Evolutionary conservation across 2,797 vertebrate species (phyloP).

Genomic region (Artibeus lituratus): DNA sequence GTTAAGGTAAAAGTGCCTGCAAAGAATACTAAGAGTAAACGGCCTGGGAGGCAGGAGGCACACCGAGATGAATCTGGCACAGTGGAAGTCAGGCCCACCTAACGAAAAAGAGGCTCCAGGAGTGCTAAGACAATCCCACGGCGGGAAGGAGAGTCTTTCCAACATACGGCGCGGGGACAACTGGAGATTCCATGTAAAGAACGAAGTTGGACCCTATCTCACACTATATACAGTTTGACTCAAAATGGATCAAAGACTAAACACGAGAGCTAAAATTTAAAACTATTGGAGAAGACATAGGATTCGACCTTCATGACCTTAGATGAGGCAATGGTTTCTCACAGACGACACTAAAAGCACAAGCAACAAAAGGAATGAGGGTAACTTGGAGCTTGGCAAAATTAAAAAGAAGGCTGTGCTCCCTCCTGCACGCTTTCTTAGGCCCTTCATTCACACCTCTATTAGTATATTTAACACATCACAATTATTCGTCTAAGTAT

Average conservation of each 20-base stretch:
- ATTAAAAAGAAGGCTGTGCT: neutral
- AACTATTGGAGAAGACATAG: neutral
- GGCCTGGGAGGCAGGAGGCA: neutral
- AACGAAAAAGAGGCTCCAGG: neutral
- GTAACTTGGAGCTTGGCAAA: neutral
- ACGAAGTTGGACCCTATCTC: neutral
- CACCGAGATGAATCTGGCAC: neutral
- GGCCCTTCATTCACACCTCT: neutral
- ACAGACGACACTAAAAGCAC: neutral
- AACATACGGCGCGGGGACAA: neutral
- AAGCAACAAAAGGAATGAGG: neutral
- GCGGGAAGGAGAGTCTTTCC: neutral
- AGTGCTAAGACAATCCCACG: neutral
- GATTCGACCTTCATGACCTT: neutral
- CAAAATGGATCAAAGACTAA: conserved; percentile 7
- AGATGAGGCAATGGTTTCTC: neutral
- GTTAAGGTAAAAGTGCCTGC: neutral
- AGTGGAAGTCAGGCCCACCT: neutral
- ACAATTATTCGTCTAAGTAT: neutral
- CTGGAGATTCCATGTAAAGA: neutral
- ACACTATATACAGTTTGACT: neutral
- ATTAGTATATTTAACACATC: neutral
- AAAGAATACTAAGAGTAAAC: neutral
- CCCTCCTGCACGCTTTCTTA: neutral
- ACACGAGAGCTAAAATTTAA: neutral